Evolutionary conservation across 2,888 invertebrate genomes (phyloP), one percentile per base, ranked within the genome.

Genomic region (Gandaritis pyraliata): DNA sequence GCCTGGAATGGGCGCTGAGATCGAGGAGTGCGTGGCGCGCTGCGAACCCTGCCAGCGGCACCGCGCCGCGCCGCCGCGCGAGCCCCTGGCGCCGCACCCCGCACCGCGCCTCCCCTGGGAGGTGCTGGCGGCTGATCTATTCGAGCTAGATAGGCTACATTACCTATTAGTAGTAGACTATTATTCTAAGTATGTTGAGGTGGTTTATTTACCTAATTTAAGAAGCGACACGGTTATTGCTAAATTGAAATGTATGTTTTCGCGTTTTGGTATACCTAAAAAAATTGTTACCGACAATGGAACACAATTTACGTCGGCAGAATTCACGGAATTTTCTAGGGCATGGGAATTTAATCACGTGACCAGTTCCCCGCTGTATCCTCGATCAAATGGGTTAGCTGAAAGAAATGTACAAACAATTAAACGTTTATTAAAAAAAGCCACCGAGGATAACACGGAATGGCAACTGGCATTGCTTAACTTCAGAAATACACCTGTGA

Each of bases 11-110:
- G 55, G 55, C 12, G 23, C 16, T 13, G 64, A 71, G 16, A 65
- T 73, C 13, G 65, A 61, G 54, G 45, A 54, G 11, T 36, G 23
- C 7, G 66, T 67, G 16, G n/a, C 18, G 30, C 47, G 46, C 29
- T 69, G 70, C 57, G 59, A 58, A 43, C 38, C 65, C 47, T 68
- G 68, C 46, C 58, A 54, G 48, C 58, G 63, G 10, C 67, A 64
- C 51, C 70, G 66, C 39, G 64, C 62, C 16, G 67, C 61, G 38
- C 53, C 53, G 48, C 58, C 51, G 16, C 67, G 67, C 16, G 59
- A 65, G 64, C 69, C 66, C 39, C 59, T 65, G 6, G 12, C 11
- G 43, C 67, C 69, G 51, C 65, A 65, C 52, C 13, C 61, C 6
- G 30, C 18, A 33, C 64, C 70, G 11, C 38, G 12, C 23, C 47